phyloP scores from a whole-genome alignment of 2,888 invertebrate species.

The Anagyrus pseudococci region DNA sequence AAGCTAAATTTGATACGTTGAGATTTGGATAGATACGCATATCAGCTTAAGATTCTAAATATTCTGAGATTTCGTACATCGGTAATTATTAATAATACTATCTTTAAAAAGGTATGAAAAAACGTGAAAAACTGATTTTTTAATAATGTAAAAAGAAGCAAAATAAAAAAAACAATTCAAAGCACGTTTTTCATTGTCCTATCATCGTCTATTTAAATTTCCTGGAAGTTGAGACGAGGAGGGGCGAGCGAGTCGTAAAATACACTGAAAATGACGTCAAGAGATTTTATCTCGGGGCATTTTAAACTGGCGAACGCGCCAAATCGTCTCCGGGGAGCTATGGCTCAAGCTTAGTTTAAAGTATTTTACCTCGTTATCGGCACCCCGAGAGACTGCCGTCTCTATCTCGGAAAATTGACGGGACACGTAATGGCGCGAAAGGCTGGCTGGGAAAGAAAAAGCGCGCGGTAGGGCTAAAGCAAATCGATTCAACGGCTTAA shows the following conservation, averaged over 20 bases:
- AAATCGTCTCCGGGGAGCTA: slow-evolving; percentile 56
- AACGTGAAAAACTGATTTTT: too few relatives aligned
- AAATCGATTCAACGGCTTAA: slow-evolving; percentile 25
- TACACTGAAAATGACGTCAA: slow-evolving; percentile 28
- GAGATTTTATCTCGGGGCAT: slow-evolving; percentile 37
- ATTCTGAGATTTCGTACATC: too few relatives aligned
- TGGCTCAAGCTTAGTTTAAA: slow-evolving; percentile 60
- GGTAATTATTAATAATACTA: too few relatives aligned
- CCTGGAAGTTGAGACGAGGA: too few relatives aligned
- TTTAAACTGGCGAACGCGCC: slow-evolving; percentile 43
- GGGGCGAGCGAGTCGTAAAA: slow-evolving; percentile 31
- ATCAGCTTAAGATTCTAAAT: too few relatives aligned
- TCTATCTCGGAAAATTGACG: slow-evolving; percentile 40
- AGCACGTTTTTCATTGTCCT: slow-evolving; percentile 24
- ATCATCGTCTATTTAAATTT: slow-evolving; percentile 37
- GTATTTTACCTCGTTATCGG: slow-evolving; percentile 54
- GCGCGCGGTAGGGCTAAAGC: slow-evolving; percentile 8
- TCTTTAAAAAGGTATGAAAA: too few relatives aligned
- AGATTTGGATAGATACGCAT: too few relatives aligned
- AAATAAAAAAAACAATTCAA: not conserved
- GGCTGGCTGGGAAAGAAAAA: not conserved
- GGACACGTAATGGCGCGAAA: slow-evolving; percentile 35
- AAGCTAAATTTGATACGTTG: too few relatives aligned
- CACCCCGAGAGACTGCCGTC: slow-evolving; percentile 22
- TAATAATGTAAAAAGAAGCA: too few relatives aligned